Base-by-base conservation (phyloP, 2,888 invertebrate genomes). In the Xanthia icteritia region DNA sequence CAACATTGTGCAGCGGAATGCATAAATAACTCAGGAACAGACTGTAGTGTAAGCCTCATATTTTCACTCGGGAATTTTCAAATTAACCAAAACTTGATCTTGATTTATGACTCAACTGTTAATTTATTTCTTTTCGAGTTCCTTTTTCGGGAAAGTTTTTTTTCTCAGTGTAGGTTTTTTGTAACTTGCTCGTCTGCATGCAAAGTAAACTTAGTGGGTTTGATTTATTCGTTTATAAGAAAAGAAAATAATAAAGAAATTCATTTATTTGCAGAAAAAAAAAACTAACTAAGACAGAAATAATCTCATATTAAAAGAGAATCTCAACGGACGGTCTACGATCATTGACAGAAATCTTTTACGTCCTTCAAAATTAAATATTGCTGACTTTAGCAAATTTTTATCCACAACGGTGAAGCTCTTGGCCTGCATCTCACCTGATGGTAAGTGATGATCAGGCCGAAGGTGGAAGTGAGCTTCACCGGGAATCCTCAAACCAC, bases 11-110 rank as follows among this genome's bases (percentile, higher is more conserved):
- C 51, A 9, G 8, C 54, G 76, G 39, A 85, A 76, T 23, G 27
- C 82, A 82, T 82, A 82, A 85, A 82, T 82, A 68, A 82, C 72
- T 85, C 72, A 64, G 4, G 11, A 17, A 1, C 61, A n/a, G 42
- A 51, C 27, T 58, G 58, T 39, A 45, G 15, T 76, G 27, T 67
- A 60, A 51, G 42, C 31, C 42, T 83, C 73, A 68, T 58, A 82
- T 82, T 83, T 86, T 77, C 13, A 65, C 45, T 58, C 0, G 15
- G 2, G 23, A 71, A 65, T 64, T 77, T 82, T 68, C 45, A 73
- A 83, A 83, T 83, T 73, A 82, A 77, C 67, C 23, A 56, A 68
- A 82, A 73, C 64, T 73, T 73, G 71, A 82, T 74, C 73, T 15
- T 86, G 83, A 86, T 83, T 83, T 86, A 86, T 60, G 51, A 27